Evolutionary conservation across 2,888 invertebrate genomes (phyloP).

Genomic region (Orchestes rusci): DNA sequence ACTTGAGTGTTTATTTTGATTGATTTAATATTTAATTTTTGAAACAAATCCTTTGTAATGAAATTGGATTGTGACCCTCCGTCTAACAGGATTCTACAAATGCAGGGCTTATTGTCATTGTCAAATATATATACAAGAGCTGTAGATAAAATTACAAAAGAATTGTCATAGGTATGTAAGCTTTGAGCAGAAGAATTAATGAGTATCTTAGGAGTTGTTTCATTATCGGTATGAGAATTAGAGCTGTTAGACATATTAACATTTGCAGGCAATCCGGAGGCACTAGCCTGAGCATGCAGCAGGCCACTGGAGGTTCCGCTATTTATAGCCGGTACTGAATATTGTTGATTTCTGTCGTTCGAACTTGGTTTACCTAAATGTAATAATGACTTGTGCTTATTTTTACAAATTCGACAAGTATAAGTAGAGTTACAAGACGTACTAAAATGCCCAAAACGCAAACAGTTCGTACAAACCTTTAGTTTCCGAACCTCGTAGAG

Average conservation of each 20-base stretch:
- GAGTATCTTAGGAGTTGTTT: neutral
- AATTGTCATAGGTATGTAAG: neutral
- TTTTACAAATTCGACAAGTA: conserved; percentile 6
- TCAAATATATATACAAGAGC: conserved; percentile 9
- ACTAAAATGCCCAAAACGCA: neutral
- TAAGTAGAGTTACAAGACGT: neutral
- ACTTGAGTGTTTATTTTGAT: conserved; percentile 10
- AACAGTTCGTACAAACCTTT: conserved; percentile 9
- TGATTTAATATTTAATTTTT: conserved; percentile 2
- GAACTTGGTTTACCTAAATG: conserved; percentile 1
- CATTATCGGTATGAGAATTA: neutral
- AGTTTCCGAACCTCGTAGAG: neutral
- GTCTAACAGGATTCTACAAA: conserved; percentile 10
- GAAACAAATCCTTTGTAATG: conserved; percentile 2
- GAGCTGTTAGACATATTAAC: neutral
- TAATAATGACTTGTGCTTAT: conserved; percentile 8
- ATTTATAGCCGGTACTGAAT: neutral
- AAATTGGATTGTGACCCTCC: conserved; percentile 6
- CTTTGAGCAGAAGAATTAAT: neutral
- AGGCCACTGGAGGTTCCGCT: neutral
- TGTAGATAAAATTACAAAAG: neutral
- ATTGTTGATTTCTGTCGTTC: neutral
- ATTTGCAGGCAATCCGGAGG: too few species aligned
- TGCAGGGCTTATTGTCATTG: conserved; percentile 5
- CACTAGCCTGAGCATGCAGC: too few species aligned